Evolutionary conservation across 2,113 vertebrate species (phyloP), one percentile per base, ranked within the genome.

Genomic region (Barbus barbus): DNA sequence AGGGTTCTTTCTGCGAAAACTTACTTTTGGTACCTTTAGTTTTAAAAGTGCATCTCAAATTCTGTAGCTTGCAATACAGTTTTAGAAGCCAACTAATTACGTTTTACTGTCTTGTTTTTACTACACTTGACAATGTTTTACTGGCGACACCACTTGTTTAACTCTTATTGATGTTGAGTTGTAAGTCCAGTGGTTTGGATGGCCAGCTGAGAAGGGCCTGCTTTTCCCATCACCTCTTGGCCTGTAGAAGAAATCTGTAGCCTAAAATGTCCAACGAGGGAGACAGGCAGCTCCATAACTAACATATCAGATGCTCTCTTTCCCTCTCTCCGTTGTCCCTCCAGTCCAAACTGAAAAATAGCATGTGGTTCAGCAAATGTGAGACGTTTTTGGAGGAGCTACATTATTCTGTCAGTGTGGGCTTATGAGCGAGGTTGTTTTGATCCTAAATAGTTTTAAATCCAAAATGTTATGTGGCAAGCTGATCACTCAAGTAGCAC

Each of bases 191-290:
- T 74, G 75, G 79, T 83, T 74, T 83, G 67, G 44, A 69, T 74
- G 56, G 67, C 51, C 56, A 60, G 22, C 53, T 44, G n/a, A 72
- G 31, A n/a, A 44, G 20, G 82, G 16, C 48, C 41, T 77, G 46
- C 44, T 83, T 85, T 83, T 82, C 79, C 75, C 74, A 77, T 71
- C 46, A 41, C 74, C 81, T 13, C 53, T 61, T 38, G 38, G 44
- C 77, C 56, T 83, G 53, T 2, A 41, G 41, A 82, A 79, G 24
- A n/a, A 38, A 71, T 78, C 44, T 60, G 5, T 38, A 74, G 44
- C 41, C 33, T 65, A 36, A 83, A 71, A 78, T 24, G 11, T 41
- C 81, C 38, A 83, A 31, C 1, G 53, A 74, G 81, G 41, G 69
- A 76, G 18, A 83, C 16, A 31, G 51, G 51, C 7, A 48, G 24